A percentile compares a stretch with the other conserved stretches of the same genome.
phyloP scores from a whole-genome alignment of 2,888 invertebrate genomes.

The Stenoptilia bipunctidactyla region DNA sequence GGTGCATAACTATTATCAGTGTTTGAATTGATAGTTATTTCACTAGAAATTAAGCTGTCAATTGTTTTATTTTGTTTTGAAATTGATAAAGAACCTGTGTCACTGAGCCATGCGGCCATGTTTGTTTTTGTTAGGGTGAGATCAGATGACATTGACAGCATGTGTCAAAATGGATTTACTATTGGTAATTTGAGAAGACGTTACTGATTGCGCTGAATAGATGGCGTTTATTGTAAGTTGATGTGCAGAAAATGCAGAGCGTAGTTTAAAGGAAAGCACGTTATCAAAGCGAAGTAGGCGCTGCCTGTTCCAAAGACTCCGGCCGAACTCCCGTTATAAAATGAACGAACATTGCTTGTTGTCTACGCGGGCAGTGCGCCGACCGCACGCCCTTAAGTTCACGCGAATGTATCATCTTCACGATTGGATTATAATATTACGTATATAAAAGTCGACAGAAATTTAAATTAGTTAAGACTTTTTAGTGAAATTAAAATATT shows the following conservation, averaged over 20 bases:
- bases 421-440: constrained; percentile 36
- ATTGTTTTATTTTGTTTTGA: constrained; percentile 22
- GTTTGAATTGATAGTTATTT: constrained; percentile 18
- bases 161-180: background rate
- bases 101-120: constrained; percentile 57
- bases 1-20: constrained; percentile 18
- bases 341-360: constrained; percentile 51
- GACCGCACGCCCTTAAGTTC: constrained; percentile 61
- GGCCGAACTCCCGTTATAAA: constrained; percentile 67
- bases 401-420: constrained; percentile 63
- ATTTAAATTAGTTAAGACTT: constrained; percentile 20
- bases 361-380: constrained; percentile 67
- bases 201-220: constrained; percentile 19
- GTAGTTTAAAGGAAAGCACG: constrained; percentile 5
- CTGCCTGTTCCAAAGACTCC: constrained; percentile 42
- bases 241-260: constrained; percentile 26
- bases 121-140: constrained; percentile 21
- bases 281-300: constrained; percentile 35
- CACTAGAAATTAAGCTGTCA: constrained; percentile 16
- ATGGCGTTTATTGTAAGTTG: constrained; percentile 39
- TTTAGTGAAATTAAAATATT: constrained; percentile 27
- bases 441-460: constrained; percentile 47
- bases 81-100: constrained; percentile 27
- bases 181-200: constrained; percentile 15
- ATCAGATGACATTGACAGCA: background rate